A percentile compares a stretch with the other conserved stretches of the same genome.
These are phyloP conservation scores for Pachypsylla venusta DNA, from an alignment of 1,140 invertebrate species.

Conservation along the genomic window DNA sequence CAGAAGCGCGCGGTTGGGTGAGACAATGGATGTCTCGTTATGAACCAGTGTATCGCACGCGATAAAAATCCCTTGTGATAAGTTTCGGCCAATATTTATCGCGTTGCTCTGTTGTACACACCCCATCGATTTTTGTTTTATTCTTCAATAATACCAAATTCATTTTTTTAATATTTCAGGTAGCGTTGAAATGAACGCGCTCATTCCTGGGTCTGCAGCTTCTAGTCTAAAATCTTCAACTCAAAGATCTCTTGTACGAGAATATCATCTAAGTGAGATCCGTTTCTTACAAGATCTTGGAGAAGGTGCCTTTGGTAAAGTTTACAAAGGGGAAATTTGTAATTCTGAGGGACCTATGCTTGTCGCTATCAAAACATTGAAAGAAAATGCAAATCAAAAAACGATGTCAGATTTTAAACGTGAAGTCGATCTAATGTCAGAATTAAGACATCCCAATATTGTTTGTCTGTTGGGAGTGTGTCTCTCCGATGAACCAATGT, in stretches of 20 bases:
- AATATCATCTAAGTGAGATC: conserved; percentile 51
- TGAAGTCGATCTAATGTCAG: conserved; percentile 73
- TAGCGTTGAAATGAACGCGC: conserved; percentile 34
- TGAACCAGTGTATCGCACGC: too few relatives aligned
- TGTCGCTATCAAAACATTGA: conserved; percentile 87
- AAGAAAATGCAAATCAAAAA: conserved; percentile 81
- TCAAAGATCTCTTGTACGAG: conserved; percentile 33
- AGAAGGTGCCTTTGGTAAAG: conserved; percentile 93
- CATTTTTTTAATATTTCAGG: too few relatives aligned
- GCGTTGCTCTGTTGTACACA: too few relatives aligned
- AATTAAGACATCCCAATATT: conserved; percentile 87
- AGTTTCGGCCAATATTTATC: too few relatives aligned
- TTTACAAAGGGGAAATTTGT: conserved; percentile 84
- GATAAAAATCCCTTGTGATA: too few relatives aligned
- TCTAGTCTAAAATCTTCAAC: conserved; percentile 27
- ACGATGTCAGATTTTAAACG: conserved; percentile 81
- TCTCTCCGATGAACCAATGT: conserved; percentile 77
- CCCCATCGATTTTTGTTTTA: too few relatives aligned
- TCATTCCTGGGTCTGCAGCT: conserved; percentile 24
- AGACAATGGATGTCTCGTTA: too few relatives aligned
- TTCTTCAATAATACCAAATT: too few relatives aligned
- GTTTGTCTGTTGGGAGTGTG: conserved; percentile 88
- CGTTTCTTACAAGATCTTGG: conserved; percentile 85
- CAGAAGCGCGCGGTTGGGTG: too few relatives aligned
- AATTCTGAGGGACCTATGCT: conserved; percentile 38